A percentile compares a stretch with the other conserved stretches of the same genome.
Conservation (phyloP, 2,797 vertebrate genomes). For the Leptodactylus fallax region DNA sequence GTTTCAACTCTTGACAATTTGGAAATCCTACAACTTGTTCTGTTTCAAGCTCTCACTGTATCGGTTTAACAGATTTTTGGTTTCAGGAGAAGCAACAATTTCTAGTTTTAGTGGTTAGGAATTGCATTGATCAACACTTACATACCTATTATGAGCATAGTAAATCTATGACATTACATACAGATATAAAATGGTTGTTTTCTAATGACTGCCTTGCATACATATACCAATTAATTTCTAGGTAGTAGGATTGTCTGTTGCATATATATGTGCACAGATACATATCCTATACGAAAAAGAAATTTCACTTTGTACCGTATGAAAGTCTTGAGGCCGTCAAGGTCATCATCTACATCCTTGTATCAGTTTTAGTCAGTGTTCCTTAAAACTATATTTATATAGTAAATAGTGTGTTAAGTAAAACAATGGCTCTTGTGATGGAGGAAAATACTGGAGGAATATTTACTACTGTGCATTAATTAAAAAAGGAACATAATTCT, state of each 20-base stretch:
- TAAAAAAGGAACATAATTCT: too few relatives aligned
- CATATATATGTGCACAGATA: neutral
- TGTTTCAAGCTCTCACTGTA: constrained; percentile 76
- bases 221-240: neutral
- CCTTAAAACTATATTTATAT: too few relatives aligned
- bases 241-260: neutral
- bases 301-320: too few relatives aligned
- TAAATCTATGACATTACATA: neutral
- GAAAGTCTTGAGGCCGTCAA: too few relatives aligned
- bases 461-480: too few relatives aligned
- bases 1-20: constrained; percentile 74
- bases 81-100: constrained; percentile 77
- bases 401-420: too few relatives aligned
- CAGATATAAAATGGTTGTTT: neutral
- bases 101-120: constrained; percentile 81
- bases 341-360: too few relatives aligned
- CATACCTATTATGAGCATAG: neutral
- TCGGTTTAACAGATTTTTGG: constrained; percentile 75
- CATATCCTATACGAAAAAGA: too few relatives aligned
- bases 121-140: constrained; percentile 57
- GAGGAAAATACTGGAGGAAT: too few relatives aligned
- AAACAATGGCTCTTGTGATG: too few relatives aligned
- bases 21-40: constrained; percentile 74
- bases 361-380: too few relatives aligned
- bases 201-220: neutral